phyloP scores from a whole-genome alignment of 1,140 invertebrate genomes.

The Trichonephila inaurata region DNA sequence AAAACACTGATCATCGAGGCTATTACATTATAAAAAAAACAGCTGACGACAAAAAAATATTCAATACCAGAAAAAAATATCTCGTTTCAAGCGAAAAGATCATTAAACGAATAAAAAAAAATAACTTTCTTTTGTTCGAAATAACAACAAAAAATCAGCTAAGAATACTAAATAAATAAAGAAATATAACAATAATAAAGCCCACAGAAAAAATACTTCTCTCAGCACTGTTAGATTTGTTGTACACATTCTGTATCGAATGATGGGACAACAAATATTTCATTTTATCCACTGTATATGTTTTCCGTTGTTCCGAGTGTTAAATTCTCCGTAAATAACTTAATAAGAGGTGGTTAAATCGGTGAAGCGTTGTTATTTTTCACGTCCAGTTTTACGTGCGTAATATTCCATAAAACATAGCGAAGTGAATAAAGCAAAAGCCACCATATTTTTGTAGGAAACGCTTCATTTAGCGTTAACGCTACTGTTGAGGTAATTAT shows the following conservation, averaged over 20 bases:
- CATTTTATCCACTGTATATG: no score
- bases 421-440: conserved; percentile 28
- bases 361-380: conserved; percentile 44
- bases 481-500: conserved; percentile 42
- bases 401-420: conserved; percentile 45
- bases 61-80: background rate
- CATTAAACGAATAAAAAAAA: background rate
- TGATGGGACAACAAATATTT: conserved; percentile 12
- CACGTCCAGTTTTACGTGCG: conserved; percentile 44
- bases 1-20: no score
- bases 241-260: background rate
- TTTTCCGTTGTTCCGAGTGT: conserved; percentile 6
- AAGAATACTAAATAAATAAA: conserved; percentile 33
- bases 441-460: conserved; percentile 15
- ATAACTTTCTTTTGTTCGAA: background rate
- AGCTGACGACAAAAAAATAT: background rate
- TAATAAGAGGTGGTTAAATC: conserved; percentile 61
- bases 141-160: background rate
- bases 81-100: background rate
- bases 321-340: conserved; percentile 65
- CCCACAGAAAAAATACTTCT: background rate
- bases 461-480: conserved; percentile 38
- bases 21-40: background rate
- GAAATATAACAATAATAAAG: background rate
- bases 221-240: background rate